These are phyloP conservation scores for Andricus quercusramuli DNA, from an alignment of 2,888 invertebrate genomes.

Conservation along the genomic window DNA sequence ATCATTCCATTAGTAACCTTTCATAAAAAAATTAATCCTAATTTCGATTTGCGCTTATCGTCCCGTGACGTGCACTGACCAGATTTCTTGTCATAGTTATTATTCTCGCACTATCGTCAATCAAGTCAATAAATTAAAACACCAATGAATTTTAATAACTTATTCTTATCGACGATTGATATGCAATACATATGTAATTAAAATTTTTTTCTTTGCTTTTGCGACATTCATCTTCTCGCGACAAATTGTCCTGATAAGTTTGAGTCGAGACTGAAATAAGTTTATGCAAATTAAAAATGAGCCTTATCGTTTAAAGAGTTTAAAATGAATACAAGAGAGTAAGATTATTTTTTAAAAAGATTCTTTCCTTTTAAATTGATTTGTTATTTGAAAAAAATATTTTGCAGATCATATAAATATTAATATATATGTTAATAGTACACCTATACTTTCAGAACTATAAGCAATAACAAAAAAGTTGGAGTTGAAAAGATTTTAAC, in stretches of 20 bases:
- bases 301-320: constrained; percentile 17
- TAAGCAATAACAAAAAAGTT: no score
- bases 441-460: no score
- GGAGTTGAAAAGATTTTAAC: no score
- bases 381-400: no score
- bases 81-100: constrained; percentile 3
- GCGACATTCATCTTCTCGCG: constrained; percentile 25
- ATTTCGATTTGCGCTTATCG: constrained; percentile 27
- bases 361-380: not conserved
- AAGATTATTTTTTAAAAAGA: not conserved
- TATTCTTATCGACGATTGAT: constrained; percentile 22
- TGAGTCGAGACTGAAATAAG: constrained; percentile 17
- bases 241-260: constrained; percentile 32
- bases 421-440: no score
- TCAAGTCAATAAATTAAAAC: constrained; percentile 32
- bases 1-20: constrained; percentile 37
- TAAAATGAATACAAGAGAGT: constrained; percentile 11
- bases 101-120: not conserved
- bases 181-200: constrained; percentile 26
- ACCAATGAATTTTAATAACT: constrained; percentile 28
- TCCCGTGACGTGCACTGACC: constrained; percentile 17
- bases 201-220: not conserved
- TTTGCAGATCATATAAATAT: no score
- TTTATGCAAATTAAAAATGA: constrained; percentile 37
- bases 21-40: constrained; percentile 29